Base-by-base conservation (phyloP, 2,888 invertebrate species). In the Agrilus biguttatus region DNA sequence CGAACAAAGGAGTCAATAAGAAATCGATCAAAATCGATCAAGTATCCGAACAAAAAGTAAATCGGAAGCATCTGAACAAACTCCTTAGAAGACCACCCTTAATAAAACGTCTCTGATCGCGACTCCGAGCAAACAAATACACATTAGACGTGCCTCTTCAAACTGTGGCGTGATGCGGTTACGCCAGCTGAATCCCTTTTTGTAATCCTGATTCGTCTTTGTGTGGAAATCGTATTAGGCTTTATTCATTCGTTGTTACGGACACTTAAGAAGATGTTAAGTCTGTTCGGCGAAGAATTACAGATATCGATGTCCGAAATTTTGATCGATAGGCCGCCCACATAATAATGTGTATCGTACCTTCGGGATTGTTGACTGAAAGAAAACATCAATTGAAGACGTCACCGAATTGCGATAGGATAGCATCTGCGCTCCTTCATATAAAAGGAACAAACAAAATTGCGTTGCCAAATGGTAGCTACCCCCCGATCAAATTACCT, bases 91-190 rank as follows among this genome's bases (percentile, higher is more conserved):
- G 17, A 23, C 39, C 38, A 33, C 36, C 23, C 33, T 32, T 19
- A 19, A 41, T 35, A 23, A 10, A 17, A 40, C 19, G 39, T 41
- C 14, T 33, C 34, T 28, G 17, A 38, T 41, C 41, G 44, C 42
- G 39, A 36, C 40, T 28, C 39, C 40, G 36, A 33, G 44, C 37
- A 34, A 42, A 43, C 33, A 37, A 42, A 42, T 28, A 33, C 19
- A 36, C 33, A 42, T 39, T 43, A 45, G 45, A 47, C 41, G 45
- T 37, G 47, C 43, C 46, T 43, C 45, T 43, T 42, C 39, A 46
- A 45, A 45, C 41, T 42, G 43, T 42, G 49, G 49, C 49, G 49
- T 49, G 49, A 49, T 45, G 37, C 45, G 45, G 47, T 50, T 46
- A 41, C 33, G 36, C 38, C 40, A 33, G 39, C 42, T 42, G 44